phyloP scores from a whole-genome alignment of 2,888 invertebrate genomes.

The Pristionchus fissidentatus region DNA sequence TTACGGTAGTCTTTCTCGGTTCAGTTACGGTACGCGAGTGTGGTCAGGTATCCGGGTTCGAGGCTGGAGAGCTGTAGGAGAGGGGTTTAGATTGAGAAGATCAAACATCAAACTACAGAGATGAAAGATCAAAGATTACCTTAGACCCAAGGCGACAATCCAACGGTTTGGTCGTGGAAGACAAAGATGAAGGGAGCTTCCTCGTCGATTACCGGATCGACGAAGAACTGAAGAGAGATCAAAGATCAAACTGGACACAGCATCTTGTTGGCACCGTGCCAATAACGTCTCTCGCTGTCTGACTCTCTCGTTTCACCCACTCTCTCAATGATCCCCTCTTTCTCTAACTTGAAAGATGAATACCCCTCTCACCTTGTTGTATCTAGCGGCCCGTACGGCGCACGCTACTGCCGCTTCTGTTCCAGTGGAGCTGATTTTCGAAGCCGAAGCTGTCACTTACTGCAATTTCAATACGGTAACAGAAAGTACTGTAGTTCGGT shows the following conservation, averaged over 20 bases:
- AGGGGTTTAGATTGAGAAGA: neutral
- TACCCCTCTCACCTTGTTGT: neutral
- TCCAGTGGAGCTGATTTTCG: slow-evolving; percentile 50
- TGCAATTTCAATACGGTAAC: slow-evolving; percentile 7
- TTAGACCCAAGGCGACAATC: slow-evolving; percentile 46
- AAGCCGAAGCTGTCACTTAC: slow-evolving; percentile 35
- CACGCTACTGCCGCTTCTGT: slow-evolving; percentile 40
- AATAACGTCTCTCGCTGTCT: too few species aligned
- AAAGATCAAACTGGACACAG: slow-evolving; percentile 12
- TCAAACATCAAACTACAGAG: neutral
- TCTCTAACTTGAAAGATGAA: neutral
- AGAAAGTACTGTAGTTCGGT: neutral
- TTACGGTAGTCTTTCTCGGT: slow-evolving; percentile 6
- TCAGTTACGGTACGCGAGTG: neutral
- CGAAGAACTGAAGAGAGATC: slow-evolving; percentile 45
- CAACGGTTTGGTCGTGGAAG: slow-evolving; percentile 41
- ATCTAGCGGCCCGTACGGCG: slow-evolving; percentile 43
- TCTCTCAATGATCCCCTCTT: too few species aligned
- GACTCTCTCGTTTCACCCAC: too few species aligned
- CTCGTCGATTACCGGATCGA: slow-evolving; percentile 42
- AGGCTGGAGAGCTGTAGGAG: slow-evolving; percentile 20
- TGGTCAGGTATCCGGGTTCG: slow-evolving; percentile 4
- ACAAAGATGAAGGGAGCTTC: slow-evolving; percentile 36
- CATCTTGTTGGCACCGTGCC: neutral
- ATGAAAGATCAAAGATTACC: slow-evolving; percentile 14